These are phyloP conservation scores for Hybos culiciformis DNA, from an alignment of 2,888 invertebrate genomes.

Conservation along the genomic window DNA sequence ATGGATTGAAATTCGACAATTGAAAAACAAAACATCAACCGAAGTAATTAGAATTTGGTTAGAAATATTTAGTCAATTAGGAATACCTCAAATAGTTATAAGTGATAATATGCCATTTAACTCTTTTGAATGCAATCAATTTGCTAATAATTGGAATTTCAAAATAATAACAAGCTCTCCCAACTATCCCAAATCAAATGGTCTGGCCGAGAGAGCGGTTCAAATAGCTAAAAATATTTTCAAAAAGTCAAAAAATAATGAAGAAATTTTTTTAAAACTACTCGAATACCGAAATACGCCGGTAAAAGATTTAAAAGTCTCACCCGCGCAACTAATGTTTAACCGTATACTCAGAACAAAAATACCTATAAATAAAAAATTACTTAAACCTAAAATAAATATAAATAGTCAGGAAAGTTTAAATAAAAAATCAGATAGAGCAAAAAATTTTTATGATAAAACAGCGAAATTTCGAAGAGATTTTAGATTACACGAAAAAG, in stretches of 20 bases:
- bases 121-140: slow-evolving; percentile 13
- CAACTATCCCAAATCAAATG: slow-evolving; percentile 16
- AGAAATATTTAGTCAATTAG: slow-evolving; percentile 7
- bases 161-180: slow-evolving; percentile 14
- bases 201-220: slow-evolving; percentile 5
- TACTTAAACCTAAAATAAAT: too few relatives aligned
- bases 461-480: too few relatives aligned
- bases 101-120: slow-evolving; percentile 18
- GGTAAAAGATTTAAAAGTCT: background rate
- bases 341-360: too few relatives aligned
- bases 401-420: too few relatives aligned
- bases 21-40: background rate
- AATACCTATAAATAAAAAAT: too few relatives aligned
- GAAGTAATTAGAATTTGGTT: background rate
- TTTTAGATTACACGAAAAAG: too few relatives aligned
- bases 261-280: background rate
- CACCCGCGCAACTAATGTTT: background rate
- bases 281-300: background rate
- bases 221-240: background rate
- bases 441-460: too few relatives aligned
- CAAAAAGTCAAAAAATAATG: background rate
- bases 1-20: slow-evolving; percentile 12
- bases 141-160: slow-evolving; percentile 15
- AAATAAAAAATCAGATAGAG: too few relatives aligned
- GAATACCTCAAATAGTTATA: slow-evolving; percentile 13